Evolutionary conservation across 92 coral and sea anemone species (phyloP), one percentile per base, ranked within the genome.

Genomic region (Zoanthus sociatus): DNA sequence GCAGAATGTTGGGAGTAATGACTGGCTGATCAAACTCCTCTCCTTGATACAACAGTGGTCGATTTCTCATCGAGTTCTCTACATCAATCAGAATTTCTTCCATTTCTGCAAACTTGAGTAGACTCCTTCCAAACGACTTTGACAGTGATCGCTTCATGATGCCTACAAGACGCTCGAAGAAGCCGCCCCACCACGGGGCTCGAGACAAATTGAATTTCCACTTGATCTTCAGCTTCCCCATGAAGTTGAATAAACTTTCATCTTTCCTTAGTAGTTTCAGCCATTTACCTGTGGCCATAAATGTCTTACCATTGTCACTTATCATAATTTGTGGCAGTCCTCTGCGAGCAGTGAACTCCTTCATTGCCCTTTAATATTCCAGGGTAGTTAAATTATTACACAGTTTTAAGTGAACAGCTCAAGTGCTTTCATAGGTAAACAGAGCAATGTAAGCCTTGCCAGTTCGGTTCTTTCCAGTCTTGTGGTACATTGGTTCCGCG

Each of bases 291-390:
- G 93, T 87, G 7, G 91, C 87, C 5, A 72, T 82, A 56, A 90
- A 90, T 45, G 93, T 92, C 76, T 90, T 90, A 0, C 89, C 91
- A 73, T 92, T 92, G 85, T 88, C 95, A 71, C 93, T 90, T 3
- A 87, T 76, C 1, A 84, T 87, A 5, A 45, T 58, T 32, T 77
- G 81, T 6, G 91, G 83, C 9, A 88, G 26, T 63, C 89, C 90
- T 60, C 90, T 46, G 21, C 92, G 77, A 37, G 90, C 94, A 15
- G 84, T 87, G 46, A 88, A 88, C 71, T 89, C 92, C 84, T 90
- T 85, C 15, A 90, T 42, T 33, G 79, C 88, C 60, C 78, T 69
- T 33, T 90, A 86, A 32, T 88, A 88, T 60, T 89, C 90, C 1
- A n/a, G 12, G 30, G 92, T 88, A 3, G 88, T 5, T 18, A 89